Evolutionary conservation across 2,888 invertebrate genomes (phyloP), one percentile per base, ranked within the genome.

Genomic region (Mythimna albipuncta): DNA sequence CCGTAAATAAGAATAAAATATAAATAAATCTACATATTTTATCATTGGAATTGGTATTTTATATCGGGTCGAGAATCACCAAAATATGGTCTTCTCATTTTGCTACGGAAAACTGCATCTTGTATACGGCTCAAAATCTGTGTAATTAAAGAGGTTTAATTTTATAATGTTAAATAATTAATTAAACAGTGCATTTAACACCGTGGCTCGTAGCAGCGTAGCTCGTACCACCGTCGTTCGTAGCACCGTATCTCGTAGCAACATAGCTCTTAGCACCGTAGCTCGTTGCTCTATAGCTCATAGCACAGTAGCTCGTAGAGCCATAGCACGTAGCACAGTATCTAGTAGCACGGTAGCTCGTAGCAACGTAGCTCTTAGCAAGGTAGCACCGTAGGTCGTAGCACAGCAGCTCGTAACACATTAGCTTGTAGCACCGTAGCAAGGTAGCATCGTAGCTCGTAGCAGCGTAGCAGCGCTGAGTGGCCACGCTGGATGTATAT

Each of bases 291-390:
- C n/a, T n/a, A n/a, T 41, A 44, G 47, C 16, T 47, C 16, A 16
- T 47, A 47, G 47, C 6, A 16, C 5, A 6, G 72, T 63, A 72
- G 63, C 61, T 5, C 1, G 58, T 69, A 67, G 59, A 57, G 16
- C 5, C 54, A 55, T 69, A 68, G 62, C 41, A 11, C 16, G 47
- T 47, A 47, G 16, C 16, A 6, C 13, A 6, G 72, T 58, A 72
- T 57, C 44, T 2, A 2, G 9, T 61, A 72, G 50, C 21, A 3
- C 5, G 63, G 57, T 58, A 72, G 47, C 59, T 4, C 3, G 57
- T 69, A 67, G 54, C 69, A 26, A 4, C 35, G 50, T 69, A 68
- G 65, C 10, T 41, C 6, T 26, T 26, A 26, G 26, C 26, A 26
- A 26, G 2, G 13, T 61, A 72, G 50, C 21, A 3, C 2, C 67